Evolutionary conservation across 2,888 invertebrate genomes (phyloP).

Genomic region (Hemaris fuciformis): DNA sequence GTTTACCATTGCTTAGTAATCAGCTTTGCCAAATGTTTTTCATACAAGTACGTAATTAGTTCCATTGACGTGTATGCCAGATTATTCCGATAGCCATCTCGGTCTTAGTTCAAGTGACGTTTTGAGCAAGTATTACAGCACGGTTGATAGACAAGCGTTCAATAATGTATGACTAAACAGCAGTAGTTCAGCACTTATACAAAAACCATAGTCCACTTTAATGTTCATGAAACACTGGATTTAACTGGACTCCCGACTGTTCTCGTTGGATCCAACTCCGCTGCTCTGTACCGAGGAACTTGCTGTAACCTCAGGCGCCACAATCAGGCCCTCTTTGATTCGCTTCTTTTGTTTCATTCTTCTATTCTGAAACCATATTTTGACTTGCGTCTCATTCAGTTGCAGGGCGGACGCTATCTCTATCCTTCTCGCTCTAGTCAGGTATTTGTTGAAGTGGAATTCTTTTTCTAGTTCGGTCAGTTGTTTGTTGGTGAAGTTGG

Average conservation of each 20-base stretch:
- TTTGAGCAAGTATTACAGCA: slow-evolving; percentile 1
- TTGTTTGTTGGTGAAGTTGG: slow-evolving; percentile 99
- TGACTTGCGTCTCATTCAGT: slow-evolving; percentile 98
- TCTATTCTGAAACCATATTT: slow-evolving; percentile 99
- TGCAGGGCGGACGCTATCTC: slow-evolving; percentile 98
- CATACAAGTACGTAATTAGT: not conserved
- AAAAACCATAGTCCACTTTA: slow-evolving; percentile 27
- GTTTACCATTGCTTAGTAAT: not conserved
- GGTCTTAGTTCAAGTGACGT: not conserved
- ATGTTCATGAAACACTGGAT: slow-evolving; percentile 22
- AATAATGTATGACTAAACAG: not conserved
- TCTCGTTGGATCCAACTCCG: slow-evolving; percentile 83
- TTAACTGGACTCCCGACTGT: slow-evolving; percentile 87
- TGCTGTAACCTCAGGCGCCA: slow-evolving; percentile 76
- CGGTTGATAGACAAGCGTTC: slow-evolving; percentile 9
- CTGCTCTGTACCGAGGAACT: slow-evolving; percentile 62
- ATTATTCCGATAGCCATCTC: not conserved
- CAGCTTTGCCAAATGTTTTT: not conserved
- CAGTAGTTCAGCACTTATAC: slow-evolving; percentile 4
- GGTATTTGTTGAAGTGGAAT: slow-evolving; percentile 99
- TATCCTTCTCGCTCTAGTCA: slow-evolving; percentile 97
- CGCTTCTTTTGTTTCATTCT: slow-evolving; percentile 99
- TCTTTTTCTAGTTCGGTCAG: slow-evolving; percentile 99
- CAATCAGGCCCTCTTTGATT: slow-evolving; percentile 94
- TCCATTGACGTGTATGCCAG: not conserved